Conservation (phyloP, 2,888 invertebrate species). For the Eilema griseolum region DNA sequence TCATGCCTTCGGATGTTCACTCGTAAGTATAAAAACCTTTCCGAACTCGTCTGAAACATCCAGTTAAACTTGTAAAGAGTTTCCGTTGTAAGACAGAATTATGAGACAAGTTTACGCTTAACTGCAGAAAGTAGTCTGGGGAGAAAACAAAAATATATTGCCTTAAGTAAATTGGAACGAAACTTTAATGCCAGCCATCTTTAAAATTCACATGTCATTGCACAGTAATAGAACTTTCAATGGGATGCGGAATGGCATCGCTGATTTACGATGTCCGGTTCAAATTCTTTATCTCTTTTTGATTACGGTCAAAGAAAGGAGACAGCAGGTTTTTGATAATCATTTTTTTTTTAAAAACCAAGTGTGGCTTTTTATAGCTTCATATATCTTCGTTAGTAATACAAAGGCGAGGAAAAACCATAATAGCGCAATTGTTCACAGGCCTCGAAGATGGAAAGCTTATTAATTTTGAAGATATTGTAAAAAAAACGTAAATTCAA, state of each 20-base stretch:
- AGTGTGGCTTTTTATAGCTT: background rate
- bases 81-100: conserved; percentile 71
- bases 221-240: conserved; percentile 27
- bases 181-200: conserved; percentile 38
- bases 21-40: conserved; percentile 68
- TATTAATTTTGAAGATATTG: background rate
- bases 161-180: conserved; percentile 40
- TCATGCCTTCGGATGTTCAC: conserved; percentile 45
- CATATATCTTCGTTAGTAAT: background rate
- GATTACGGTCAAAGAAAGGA: background rate
- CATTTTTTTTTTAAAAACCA: background rate
- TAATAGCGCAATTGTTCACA: background rate
- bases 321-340: background rate
- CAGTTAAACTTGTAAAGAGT: conserved; percentile 74
- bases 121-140: conserved; percentile 56
- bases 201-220: conserved; percentile 39
- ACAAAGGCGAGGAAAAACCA: background rate
- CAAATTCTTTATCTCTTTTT: conserved; percentile 4
- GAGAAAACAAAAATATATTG: conserved; percentile 63
- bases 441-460: background rate
- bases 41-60: conserved; percentile 67
- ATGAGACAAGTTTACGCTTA: conserved; percentile 72
- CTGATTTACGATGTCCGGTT: conserved; percentile 26
- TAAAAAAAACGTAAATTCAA: background rate
- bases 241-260: conserved; percentile 15